Evolutionary conservation across 2,113 vertebrate genomes (phyloP).

Genomic region (Seriola dumerili): DNA sequence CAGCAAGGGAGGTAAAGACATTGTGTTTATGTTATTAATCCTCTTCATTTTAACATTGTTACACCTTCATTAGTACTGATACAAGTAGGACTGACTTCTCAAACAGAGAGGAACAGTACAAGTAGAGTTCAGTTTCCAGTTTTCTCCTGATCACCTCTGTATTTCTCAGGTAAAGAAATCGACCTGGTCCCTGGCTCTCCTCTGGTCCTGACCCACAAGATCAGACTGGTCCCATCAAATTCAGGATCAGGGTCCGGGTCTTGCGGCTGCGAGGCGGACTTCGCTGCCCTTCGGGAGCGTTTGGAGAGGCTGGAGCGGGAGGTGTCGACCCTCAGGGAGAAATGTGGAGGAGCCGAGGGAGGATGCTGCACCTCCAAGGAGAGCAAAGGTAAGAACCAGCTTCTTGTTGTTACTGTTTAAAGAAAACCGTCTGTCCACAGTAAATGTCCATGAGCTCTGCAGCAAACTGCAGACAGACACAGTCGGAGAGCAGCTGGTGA

Average conservation of each 20-base stretch:
- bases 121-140: too few species aligned
- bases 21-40: too few species aligned
- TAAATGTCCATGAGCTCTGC: too few species aligned
- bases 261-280: conserved; percentile 71
- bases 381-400: conserved; percentile 75
- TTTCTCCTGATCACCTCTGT: background rate
- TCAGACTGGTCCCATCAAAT: conserved; percentile 74
- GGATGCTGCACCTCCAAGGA: conserved; percentile 82
- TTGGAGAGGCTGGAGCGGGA: conserved; percentile 82
- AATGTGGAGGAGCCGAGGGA: conserved; percentile 77
- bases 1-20: conserved; percentile 49
- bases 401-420: too few species aligned
- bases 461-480: too few species aligned
- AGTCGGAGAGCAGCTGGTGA: too few species aligned
- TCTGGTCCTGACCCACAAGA: conserved; percentile 83
- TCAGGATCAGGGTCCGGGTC: conserved; percentile 27
- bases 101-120: too few species aligned
- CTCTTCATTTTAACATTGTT: too few species aligned
- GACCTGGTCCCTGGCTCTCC: conserved; percentile 76
- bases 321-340: conserved; percentile 80
- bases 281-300: conserved; percentile 69
- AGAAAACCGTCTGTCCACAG: too few species aligned
- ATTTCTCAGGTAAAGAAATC: conserved; percentile 65
- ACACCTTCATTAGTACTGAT: too few species aligned
- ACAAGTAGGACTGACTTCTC: too few species aligned